Percentiles rank a stretch among this genome's conserved stretches.
These are phyloP conservation scores for Trachythela sp. DNA, from an alignment of 64 coral and sea anemone species.

Conservation along the genomic window DNA sequence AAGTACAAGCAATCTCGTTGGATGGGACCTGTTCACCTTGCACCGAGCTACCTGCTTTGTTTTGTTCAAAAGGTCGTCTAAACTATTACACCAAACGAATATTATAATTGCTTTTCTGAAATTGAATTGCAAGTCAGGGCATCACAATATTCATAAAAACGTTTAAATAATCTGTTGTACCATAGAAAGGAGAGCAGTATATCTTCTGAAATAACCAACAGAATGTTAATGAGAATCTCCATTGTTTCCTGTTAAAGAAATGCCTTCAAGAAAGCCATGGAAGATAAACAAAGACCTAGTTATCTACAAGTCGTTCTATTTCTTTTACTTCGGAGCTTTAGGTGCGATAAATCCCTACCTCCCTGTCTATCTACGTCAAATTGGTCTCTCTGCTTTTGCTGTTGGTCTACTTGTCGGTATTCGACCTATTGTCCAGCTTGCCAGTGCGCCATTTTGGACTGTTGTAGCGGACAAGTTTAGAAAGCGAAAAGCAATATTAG, in stretches of 20 bases:
- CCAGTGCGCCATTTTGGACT: slow-evolving; percentile 97
- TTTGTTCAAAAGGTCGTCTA: not conserved
- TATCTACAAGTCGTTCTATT: slow-evolving; percentile 90
- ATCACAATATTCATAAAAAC: not conserved
- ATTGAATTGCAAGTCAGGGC: not conserved
- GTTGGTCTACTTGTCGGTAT: slow-evolving; percentile 85
- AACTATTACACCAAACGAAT: not conserved
- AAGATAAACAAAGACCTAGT: slow-evolving; percentile 78
- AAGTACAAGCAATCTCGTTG: not conserved
- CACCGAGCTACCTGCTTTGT: not conserved
- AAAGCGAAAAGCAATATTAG: slow-evolving; percentile 78
- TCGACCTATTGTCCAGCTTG: slow-evolving; percentile 83
- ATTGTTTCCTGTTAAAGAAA: not conserved
- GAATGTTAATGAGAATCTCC: not conserved
- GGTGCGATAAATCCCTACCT: slow-evolving; percentile 90
- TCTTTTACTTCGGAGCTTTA: slow-evolving; percentile 86
- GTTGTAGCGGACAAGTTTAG: slow-evolving; percentile 89
- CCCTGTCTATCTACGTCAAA: slow-evolving; percentile 92
- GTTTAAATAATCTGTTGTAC: not conserved
- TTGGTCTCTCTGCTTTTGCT: slow-evolving; percentile 80
- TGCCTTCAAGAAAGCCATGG: not conserved
- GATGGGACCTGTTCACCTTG: not conserved
- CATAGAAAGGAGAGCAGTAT: not conserved
- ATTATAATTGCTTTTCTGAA: too few species aligned
- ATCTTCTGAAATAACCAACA: not conserved